A percentile compares a stretch with the other conserved stretches of the same genome.
Evolutionary conservation across 2,113 vertebrate genomes (phyloP).

Genomic region (Chlorodrepanis virens): DNA sequence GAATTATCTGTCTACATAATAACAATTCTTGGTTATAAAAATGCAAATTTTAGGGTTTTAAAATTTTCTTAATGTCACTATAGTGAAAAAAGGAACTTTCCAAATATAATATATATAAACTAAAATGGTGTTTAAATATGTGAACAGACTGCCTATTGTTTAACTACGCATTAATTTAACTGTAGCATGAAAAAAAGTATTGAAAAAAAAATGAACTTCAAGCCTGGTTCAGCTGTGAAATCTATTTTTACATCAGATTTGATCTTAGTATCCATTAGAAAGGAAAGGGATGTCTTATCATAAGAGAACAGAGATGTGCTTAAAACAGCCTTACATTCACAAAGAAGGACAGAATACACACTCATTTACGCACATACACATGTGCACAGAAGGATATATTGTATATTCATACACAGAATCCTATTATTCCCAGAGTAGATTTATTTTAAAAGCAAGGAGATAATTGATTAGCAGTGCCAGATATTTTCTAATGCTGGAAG

Average conservation of each 20-base stretch:
- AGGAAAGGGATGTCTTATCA: background rate
- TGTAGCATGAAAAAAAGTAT: background rate
- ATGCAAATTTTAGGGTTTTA: rapidly evolving
- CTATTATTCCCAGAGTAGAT: background rate
- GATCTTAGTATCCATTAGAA: background rate
- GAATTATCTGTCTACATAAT: background rate
- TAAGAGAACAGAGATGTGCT: background rate
- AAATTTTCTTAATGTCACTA: background rate
- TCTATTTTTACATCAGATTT: background rate
- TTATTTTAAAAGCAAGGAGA: conserved; percentile 41
- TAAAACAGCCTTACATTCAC: background rate
- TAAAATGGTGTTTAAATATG: background rate
- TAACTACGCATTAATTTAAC: background rate
- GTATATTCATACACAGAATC: conserved; percentile 14
- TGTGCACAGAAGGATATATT: background rate
- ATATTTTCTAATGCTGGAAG: conserved; percentile 42
- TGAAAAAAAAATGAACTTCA: background rate
- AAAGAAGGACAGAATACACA: background rate
- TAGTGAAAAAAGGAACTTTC: background rate
- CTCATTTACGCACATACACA: background rate
- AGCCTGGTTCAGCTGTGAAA: background rate
- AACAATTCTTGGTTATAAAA: background rate
- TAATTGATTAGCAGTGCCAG: conserved; percentile 58
- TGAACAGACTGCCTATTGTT: background rate
- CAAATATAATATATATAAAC: background rate